phyloP scores from a whole-genome alignment of 2,888 invertebrate genomes.

The Trileptium ribeirensis region DNA sequence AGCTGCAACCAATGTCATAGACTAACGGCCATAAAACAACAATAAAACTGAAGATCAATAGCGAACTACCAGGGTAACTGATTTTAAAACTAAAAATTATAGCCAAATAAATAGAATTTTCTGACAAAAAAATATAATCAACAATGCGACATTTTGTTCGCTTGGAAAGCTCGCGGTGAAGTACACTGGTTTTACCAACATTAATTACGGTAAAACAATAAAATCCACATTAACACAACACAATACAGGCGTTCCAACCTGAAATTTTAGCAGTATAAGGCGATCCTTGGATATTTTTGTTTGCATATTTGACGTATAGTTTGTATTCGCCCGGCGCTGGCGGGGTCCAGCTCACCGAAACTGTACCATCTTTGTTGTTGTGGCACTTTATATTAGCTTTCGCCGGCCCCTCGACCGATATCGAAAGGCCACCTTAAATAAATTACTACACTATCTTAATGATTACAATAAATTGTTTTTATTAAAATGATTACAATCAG shows the following conservation, averaged over 20 bases:
- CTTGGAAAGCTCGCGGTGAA: neutral
- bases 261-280: slow-evolving; percentile 77
- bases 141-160: neutral
- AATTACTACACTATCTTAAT: no score
- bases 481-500: no score
- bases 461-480: no score
- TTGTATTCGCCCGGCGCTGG: slow-evolving; percentile 96
- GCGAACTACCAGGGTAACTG: no score
- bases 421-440: slow-evolving; percentile 67
- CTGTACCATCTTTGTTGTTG: slow-evolving; percentile 96
- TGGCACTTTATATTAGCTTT: slow-evolving; percentile 87
- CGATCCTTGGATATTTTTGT: slow-evolving; percentile 89
- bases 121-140: neutral
- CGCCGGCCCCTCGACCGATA: slow-evolving; percentile 92
- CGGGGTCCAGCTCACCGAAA: slow-evolving; percentile 85
- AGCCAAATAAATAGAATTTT: neutral
- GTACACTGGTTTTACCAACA: neutral
- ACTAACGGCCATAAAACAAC: no score
- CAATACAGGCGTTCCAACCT: no score
- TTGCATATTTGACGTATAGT: slow-evolving; percentile 85
- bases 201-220: no score
- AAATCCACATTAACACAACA: no score
- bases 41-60: no score
- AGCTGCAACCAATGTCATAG: no score
- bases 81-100: no score